phyloP scores from a whole-genome alignment of 2,113 vertebrate genomes.

The Trichomycterus rosablanca region DNA sequence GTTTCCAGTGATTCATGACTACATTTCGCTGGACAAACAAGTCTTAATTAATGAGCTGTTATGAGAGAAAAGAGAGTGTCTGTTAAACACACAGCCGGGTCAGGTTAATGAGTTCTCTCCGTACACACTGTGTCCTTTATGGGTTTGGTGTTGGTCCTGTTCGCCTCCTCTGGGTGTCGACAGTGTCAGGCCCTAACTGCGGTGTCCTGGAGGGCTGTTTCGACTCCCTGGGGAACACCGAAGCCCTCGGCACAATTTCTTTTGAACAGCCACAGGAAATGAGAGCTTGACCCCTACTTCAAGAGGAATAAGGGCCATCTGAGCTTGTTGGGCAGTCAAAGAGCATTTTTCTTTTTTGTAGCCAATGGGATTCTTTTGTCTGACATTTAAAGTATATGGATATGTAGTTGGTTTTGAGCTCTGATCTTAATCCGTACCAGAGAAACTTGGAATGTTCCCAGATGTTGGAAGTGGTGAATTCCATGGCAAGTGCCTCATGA shows the following conservation, averaged over 20 bases:
- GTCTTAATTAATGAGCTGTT: slow-evolving; percentile 72
- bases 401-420: slow-evolving; percentile 29
- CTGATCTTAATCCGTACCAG: slow-evolving; percentile 38
- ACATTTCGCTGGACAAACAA: slow-evolving; percentile 66
- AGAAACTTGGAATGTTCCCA: slow-evolving; percentile 32
- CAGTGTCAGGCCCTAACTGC: slow-evolving; percentile 12
- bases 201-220: slow-evolving; percentile 29
- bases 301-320: slow-evolving; percentile 47
- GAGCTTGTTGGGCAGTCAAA: slow-evolving; percentile 36
- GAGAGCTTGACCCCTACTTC: slow-evolving; percentile 62
- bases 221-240: slow-evolving; percentile 25
- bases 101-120: slow-evolving; percentile 63
- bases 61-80: slow-evolving; percentile 69
- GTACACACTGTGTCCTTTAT: slow-evolving; percentile 46
- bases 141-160: slow-evolving; percentile 17
- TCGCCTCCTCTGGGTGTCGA: slow-evolving; percentile 42
- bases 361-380: slow-evolving; percentile 29
- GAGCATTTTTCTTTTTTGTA: slow-evolving; percentile 46
- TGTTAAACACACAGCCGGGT: slow-evolving; percentile 65
- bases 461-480: slow-evolving; percentile 28
- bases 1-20: slow-evolving; percentile 65
- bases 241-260: slow-evolving; percentile 55
- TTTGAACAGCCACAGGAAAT: slow-evolving; percentile 68
- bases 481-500: slow-evolving; percentile 2
- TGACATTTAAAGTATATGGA: slow-evolving; percentile 34